Evolutionary conservation across 1,140 invertebrate genomes (phyloP), one percentile per base, ranked within the genome.

Genomic region (Branchinecta lindahli): DNA sequence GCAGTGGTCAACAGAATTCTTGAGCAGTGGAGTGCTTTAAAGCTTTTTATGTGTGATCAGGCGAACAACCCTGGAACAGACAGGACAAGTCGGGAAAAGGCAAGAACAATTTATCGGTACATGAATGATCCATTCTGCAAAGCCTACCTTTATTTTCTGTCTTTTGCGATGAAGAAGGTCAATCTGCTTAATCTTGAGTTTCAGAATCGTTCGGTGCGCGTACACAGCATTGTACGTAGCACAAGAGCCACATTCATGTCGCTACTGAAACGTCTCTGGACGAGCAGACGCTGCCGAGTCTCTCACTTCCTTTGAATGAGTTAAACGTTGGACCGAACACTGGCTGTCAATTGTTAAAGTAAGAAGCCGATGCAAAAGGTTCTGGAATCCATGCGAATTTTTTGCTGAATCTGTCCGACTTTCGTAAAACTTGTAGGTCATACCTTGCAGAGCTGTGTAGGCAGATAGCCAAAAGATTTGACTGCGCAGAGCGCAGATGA

Each of bases 1-100:
- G 47, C 61, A 71, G 70, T 71, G 45, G 72, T 71, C 12, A 68
- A 72, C 21, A 72, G 70, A 68, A 68, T 68, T 18, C 66, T 72
- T 45, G 70, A 71, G 20, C 70, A 72, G 46, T 72, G 70, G 72
- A 33, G 44, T 68, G 47, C 72, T 20, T 69, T 71, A 18, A 67
- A 33, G 20, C 67, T 72, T 9, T 52, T 52, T n/a, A 9, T 52
- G 47, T 9, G 47, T 52, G 47, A 52, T 52, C 9, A 9, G n/a
- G 9, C 47, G 9, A 52, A 52, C 47, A 52, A 52, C 47, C 9
- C 47, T 52, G 47, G n/a, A 9, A 52, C 47, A 9, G 47, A 52
- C n/a, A 52, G 47, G 47, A n/a, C 47, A 9, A 52, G n/a, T 52
- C n/a, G 47, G 47, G 9, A 52, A 52, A 52, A 52, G 47, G 47